Evolutionary conservation across 1,140 invertebrate genomes (phyloP).

Genomic region (Pseudobourletiella spinata): DNA sequence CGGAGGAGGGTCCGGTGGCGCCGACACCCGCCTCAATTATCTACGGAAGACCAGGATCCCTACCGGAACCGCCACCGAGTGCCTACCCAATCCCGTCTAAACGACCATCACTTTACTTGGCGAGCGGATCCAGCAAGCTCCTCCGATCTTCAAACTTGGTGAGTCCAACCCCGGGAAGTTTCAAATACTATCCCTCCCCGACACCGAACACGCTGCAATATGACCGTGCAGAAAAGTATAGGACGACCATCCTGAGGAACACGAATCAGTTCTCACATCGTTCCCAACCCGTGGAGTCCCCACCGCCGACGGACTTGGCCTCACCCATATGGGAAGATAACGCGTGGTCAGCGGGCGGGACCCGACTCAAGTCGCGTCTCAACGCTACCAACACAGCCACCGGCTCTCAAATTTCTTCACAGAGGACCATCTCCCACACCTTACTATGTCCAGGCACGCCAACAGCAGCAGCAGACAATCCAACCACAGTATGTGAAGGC

Average conservation of each 20-base stretch:
- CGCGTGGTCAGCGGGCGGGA: slow-evolving; percentile 4
- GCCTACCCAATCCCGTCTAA: not conserved
- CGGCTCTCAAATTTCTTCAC: not conserved
- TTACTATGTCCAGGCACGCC: not conserved
- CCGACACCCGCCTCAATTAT: not conserved
- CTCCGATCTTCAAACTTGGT: not conserved
- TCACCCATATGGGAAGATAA: not conserved
- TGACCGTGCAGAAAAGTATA: no score
- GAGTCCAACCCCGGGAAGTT: no score
- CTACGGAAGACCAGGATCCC: not conserved
- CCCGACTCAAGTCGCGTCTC: not conserved
- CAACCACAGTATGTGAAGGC: not conserved
- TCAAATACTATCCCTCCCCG: not conserved
- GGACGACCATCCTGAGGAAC: no score
- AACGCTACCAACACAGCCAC: not conserved
- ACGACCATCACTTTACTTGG: not conserved
- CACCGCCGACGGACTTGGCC: not conserved
- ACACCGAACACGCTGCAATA: no score
- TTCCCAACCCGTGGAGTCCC: no score
- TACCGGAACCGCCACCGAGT: not conserved
- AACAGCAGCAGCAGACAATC: no score
- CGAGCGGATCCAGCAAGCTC: not conserved
- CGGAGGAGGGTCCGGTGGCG: not conserved
- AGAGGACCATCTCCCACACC: not conserved
- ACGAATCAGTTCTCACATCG: no score